Base-by-base conservation (phyloP, 2,888 invertebrate genomes). In the Aleiodes testaceus region DNA sequence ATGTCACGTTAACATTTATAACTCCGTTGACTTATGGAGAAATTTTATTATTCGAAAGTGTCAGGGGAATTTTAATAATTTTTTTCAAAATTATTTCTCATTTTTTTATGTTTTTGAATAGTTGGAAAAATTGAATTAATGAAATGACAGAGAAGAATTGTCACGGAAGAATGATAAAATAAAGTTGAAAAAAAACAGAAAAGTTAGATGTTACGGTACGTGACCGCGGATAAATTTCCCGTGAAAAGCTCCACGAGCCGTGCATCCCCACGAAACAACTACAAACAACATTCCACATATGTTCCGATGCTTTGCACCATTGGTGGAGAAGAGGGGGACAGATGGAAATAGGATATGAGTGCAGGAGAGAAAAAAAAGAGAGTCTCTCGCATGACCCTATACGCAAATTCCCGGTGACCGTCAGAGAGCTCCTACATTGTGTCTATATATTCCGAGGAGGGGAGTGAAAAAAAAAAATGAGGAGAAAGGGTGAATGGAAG, bases 251-350 rank as follows among this genome's bases (percentile, higher is more conserved):
- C 45, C 44, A 20, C 68, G 55, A 63, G 52, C 66, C 64, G 61
- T 49, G 49, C 30, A 36, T 47, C 30, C 50, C 42, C 26, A 47
- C 36, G 64, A 47, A 66, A 67, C 53, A 66, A 67, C 50, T 65
- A 53, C 69, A 53, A 66, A 53, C 26, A 72, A 72, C 71, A 75
- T 71, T 72, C 69, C 67, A 67, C 73, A 72, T 72, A 67, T 70
- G 73, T 73, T 72, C 69, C 71, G 71, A 69, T 71, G 73, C 65
- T 55, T 42, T 36, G 42, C 53, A 36, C n/a, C 18, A 50, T 14
- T 16, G 49, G 18, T 3, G 36, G 66, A 7, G 12, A 1, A 49
- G n/a, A 18, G 49, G 44, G 14, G 50, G 26, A 44, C 20, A 69
- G 36, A 59, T 59, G 53, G 53, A 45, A 26, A 45, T 63, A 63